These are phyloP conservation scores for Philereme vetulata DNA, from an alignment of 2,888 invertebrate species.

Conservation along the genomic window DNA sequence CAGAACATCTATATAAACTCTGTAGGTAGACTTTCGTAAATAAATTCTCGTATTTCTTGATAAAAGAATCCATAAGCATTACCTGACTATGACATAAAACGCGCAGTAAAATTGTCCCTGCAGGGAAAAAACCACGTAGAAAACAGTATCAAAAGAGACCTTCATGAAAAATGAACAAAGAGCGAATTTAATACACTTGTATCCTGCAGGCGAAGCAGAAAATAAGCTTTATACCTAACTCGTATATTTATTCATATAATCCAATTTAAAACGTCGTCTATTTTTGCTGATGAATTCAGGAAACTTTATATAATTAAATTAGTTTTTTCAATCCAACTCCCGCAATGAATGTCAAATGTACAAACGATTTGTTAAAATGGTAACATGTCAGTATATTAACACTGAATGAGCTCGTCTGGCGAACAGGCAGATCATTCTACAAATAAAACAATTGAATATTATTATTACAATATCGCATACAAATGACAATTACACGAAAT, in stretches of 20 bases:
- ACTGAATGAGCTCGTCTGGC: constrained; percentile 18
- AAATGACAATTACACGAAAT: constrained; percentile 42
- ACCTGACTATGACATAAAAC: constrained; percentile 28
- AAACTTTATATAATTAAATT: too few relatives aligned
- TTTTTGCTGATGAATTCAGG: background rate
- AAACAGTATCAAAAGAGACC: constrained; percentile 24
- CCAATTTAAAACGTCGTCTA: constrained; percentile 9
- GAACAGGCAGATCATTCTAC: constrained; percentile 24
- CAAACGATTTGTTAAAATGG: background rate
- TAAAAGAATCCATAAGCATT: constrained; percentile 23
- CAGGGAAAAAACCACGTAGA: constrained; percentile 26
- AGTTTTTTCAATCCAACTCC: too few relatives aligned
- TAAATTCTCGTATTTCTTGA: constrained; percentile 16
- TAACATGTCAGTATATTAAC: constrained; percentile 20
- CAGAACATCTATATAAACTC: background rate
- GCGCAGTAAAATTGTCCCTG: constrained; percentile 25
- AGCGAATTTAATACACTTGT: constrained; percentile 38
- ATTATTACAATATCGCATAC: constrained; percentile 36
- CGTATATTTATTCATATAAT: constrained; percentile 25
- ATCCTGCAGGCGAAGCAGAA: constrained; percentile 40
- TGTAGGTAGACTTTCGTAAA: background rate
- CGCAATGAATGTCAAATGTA: background rate
- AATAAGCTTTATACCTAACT: constrained; percentile 31
- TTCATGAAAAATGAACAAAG: constrained; percentile 42
- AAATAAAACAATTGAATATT: constrained; percentile 34